phyloP scores from a whole-genome alignment of 2,797 vertebrate species.

The Aythya fuligula region DNA sequence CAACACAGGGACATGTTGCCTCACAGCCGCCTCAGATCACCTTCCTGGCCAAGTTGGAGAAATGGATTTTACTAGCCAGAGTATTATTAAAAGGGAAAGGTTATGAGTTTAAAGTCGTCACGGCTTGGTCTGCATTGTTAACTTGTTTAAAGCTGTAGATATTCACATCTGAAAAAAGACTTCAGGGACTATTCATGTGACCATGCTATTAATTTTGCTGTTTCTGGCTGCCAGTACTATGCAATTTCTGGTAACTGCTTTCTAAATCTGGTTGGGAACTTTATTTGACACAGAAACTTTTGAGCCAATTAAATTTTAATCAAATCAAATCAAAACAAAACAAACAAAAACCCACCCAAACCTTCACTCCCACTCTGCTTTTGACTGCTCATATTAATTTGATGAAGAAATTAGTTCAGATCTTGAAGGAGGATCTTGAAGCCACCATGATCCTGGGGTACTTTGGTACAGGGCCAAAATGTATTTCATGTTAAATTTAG shows the following conservation, averaged over 20 bases:
- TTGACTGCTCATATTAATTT: neutral
- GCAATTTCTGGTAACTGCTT: neutral
- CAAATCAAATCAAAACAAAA: neutral
- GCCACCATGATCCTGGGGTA: neutral
- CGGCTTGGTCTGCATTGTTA: neutral
- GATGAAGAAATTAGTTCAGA: neutral
- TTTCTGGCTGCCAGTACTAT: neutral
- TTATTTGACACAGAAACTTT: neutral
- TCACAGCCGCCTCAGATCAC: neutral
- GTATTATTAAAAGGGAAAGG: neutral
- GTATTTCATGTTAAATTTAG: conserved; percentile 5
- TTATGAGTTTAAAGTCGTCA: neutral
- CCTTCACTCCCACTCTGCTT: neutral
- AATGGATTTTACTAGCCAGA: accelerated
- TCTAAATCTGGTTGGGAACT: neutral
- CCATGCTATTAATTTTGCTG: neutral
- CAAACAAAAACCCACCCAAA: neutral
- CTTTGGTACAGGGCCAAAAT: neutral
- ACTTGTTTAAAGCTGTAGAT: neutral
- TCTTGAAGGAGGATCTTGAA: neutral
- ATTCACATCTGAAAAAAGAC: neutral
- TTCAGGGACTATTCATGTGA: neutral
- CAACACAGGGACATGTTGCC: neutral
- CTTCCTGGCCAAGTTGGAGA: neutral
- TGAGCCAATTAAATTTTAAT: neutral